Percentiles rank a stretch among this genome's conserved stretches.
Evolutionary conservation across 1,140 invertebrate species (phyloP).

Genomic region (Drosophila eugracilis): DNA sequence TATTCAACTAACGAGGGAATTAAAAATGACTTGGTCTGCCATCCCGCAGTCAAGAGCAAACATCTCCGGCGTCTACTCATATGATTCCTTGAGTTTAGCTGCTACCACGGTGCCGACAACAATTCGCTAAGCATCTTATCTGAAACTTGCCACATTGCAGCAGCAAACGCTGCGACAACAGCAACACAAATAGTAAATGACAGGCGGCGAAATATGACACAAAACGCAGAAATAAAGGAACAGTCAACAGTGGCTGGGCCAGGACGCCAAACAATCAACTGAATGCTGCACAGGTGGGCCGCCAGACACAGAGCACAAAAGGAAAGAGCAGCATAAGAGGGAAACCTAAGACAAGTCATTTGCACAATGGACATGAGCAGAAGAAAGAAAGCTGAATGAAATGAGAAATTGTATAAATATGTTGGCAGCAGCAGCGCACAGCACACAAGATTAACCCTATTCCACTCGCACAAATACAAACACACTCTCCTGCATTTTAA

Average conservation of each 20-base stretch:
- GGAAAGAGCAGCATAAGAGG: constrained; percentile 20
- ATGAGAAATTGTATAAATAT: constrained; percentile 82
- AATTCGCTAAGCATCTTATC: constrained; percentile 66
- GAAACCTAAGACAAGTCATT: constrained; percentile 39
- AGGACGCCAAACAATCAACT: constrained; percentile 47
- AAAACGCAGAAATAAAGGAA: constrained; percentile 44
- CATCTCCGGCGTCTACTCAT: constrained; percentile 14
- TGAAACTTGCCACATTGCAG: constrained; percentile 65
- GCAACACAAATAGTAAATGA: constrained; percentile 44
- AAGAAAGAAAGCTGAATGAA: constrained; percentile 61
- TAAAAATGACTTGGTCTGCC: constrained; percentile 22
- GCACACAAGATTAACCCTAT: constrained; percentile 68
- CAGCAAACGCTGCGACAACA: constrained; percentile 10
- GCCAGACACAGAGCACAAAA: constrained; percentile 45
- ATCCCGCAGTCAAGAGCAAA: constrained; percentile 3
- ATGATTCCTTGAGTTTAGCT: constrained; percentile 49
- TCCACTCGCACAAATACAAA: constrained; percentile 37
- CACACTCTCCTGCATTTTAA: constrained; percentile 64
- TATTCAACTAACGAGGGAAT: constrained; percentile 51
- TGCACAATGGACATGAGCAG: constrained; percentile 36
- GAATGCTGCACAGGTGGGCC: constrained; percentile 43
- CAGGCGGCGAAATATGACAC: constrained; percentile 52
- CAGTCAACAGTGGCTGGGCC: constrained; percentile 28
- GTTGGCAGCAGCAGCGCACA: constrained; percentile 52
- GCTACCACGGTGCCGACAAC: constrained; percentile 19